phyloP scores from a whole-genome alignment of 2,888 invertebrate genomes.

The Metopia argyrocephala region DNA sequence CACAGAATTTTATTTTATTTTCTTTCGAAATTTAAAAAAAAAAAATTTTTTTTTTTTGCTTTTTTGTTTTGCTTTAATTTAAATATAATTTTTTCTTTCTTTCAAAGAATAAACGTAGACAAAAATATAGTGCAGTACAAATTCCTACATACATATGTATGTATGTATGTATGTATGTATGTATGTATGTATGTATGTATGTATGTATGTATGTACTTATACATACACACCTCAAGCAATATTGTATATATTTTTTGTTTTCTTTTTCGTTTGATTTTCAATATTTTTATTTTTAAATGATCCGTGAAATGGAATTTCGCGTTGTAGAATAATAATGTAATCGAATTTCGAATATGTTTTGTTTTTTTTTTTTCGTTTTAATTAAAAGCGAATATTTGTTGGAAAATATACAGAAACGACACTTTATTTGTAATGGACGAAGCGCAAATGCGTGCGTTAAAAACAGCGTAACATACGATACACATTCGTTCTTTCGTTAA shows the following conservation, averaged over 20 bases:
- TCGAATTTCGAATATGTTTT: background rate
- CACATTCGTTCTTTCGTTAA: slow-evolving; percentile 55
- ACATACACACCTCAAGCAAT: background rate
- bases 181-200: background rate
- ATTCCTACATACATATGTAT: background rate
- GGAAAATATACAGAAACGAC: slow-evolving; percentile 41
- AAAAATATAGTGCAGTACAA: slow-evolving; percentile 33
- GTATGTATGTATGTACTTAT: background rate
- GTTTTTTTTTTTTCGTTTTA: slow-evolving; percentile 1
- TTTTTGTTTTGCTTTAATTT: slow-evolving; percentile 9
- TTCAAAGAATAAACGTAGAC: background rate
- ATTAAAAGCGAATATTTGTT: background rate
- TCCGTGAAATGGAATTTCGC: slow-evolving; percentile 14
- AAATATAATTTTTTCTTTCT: slow-evolving; percentile 8
- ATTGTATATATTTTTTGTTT: slow-evolving; percentile 7
- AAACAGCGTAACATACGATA: background rate
- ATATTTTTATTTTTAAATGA: background rate
- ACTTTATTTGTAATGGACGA: slow-evolving; percentile 28
- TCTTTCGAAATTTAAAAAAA: slow-evolving; percentile 29
- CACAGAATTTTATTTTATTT: background rate
- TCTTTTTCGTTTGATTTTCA: background rate
- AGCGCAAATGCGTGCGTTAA: slow-evolving; percentile 20
- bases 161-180: background rate
- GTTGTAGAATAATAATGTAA: background rate
- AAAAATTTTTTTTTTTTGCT: slow-evolving; percentile 20